A percentile compares a stretch with the other conserved stretches of the same genome.
These are phyloP conservation scores for Vicugna pacos DNA, from an alignment of 2,113 vertebrate species.

Conservation along the genomic window DNA sequence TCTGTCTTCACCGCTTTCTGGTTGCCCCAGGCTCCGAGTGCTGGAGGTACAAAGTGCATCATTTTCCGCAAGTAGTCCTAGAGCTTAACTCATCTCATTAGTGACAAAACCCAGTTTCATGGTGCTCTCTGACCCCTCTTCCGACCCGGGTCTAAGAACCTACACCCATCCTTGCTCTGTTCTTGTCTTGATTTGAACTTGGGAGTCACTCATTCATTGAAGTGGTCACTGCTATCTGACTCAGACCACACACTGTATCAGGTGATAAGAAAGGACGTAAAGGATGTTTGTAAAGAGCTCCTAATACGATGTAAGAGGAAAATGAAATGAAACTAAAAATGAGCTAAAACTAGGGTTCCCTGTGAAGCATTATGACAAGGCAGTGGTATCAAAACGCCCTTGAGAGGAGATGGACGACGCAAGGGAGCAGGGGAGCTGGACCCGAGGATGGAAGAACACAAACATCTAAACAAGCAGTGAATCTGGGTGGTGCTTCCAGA, in stretches of 20 bases:
- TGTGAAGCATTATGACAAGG: accelerated
- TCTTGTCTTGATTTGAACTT: background rate
- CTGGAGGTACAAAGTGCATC: background rate
- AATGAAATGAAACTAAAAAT: background rate
- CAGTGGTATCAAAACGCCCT: background rate
- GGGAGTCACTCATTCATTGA: background rate
- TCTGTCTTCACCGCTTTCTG: background rate
- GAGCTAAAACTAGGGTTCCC: background rate
- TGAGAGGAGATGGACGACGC: background rate
- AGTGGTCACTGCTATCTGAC: background rate
- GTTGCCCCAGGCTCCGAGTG: background rate
- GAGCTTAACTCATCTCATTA: background rate
- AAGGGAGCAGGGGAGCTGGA: background rate
- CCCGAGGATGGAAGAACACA: background rate
- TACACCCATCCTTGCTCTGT: background rate
- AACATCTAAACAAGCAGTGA: background rate
- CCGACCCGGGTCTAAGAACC: background rate
- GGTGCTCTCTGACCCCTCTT: background rate
- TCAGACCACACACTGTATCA: background rate
- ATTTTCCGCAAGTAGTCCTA: background rate
- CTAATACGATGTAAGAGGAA: background rate
- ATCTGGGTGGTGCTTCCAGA: background rate
- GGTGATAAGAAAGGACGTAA: background rate
- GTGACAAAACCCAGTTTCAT: background rate
- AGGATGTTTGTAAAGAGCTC: background rate